Evolutionary conservation across 2,888 invertebrate genomes (phyloP).

Genomic region (Dryadula phaetusa): DNA sequence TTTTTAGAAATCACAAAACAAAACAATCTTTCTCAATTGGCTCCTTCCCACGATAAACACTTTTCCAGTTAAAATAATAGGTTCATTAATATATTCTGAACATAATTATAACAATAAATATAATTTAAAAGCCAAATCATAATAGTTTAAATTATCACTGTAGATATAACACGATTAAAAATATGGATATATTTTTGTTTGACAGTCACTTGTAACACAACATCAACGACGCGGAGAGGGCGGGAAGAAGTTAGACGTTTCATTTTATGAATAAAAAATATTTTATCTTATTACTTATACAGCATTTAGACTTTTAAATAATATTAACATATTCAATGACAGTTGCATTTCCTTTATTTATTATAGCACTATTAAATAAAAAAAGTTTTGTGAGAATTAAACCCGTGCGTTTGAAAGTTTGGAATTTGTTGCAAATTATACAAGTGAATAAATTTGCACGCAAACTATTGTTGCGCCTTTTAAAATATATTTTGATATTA

Average conservation of each 20-base stretch:
- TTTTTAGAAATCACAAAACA: conserved; percentile 52
- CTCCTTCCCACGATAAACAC: conserved; percentile 29
- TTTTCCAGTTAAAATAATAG: conserved; percentile 30
- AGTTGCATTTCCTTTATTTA: background rate
- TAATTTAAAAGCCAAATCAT: conserved; percentile 53
- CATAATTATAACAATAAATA: conserved; percentile 49
- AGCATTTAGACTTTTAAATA: background rate
- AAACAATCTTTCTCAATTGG: conserved; percentile 57
- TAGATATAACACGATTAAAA: conserved; percentile 48
- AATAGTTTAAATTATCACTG: conserved; percentile 60
- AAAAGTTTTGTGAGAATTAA: background rate
- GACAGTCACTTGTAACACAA: conserved; percentile 61
- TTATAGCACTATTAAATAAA: background rate
- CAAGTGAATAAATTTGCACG: conserved; percentile 15
- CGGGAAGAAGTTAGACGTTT: conserved; percentile 59
- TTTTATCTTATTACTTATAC: conserved; percentile 10
- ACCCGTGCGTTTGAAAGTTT: conserved; percentile 40
- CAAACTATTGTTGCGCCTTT: background rate
- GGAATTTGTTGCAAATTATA: conserved; percentile 9
- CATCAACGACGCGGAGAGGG: conserved; percentile 62
- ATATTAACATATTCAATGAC: background rate
- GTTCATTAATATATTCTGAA: conserved; percentile 26
- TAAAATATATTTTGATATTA: conserved; percentile 4
- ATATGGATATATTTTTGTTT: conserved; percentile 66
- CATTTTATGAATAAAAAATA: conserved; percentile 52